phyloP scores from a whole-genome alignment of 1,140 invertebrate species.

The Anadara kagoshimensis region DNA sequence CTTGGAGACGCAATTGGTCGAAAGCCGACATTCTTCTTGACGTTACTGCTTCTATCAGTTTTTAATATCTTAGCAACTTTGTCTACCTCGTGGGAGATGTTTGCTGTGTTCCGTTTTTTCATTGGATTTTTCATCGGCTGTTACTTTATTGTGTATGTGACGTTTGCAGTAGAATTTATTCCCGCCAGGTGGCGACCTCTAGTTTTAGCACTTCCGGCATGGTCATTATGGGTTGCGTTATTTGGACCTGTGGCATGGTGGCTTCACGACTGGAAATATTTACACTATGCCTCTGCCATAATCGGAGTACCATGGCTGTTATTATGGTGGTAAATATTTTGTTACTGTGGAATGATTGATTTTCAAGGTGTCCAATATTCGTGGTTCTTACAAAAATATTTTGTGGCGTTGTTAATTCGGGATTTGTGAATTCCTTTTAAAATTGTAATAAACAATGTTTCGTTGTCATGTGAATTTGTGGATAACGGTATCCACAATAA shows the following conservation, averaged over 20 bases:
- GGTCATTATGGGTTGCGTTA: neutral
- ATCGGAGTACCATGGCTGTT: conserved; percentile 38
- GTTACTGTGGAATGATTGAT: no score
- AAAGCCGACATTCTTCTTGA: conserved; percentile 43
- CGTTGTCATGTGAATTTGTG: no score
- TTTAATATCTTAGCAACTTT: conserved; percentile 39
- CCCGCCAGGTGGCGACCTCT: conserved; percentile 18
- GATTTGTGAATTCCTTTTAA: no score
- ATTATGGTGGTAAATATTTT: conserved; percentile 35
- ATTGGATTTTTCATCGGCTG: conserved; percentile 40
- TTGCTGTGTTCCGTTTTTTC: conserved; percentile 48
- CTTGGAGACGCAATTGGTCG: conserved; percentile 53
- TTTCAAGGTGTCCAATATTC: no score
- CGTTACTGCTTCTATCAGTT: conserved; percentile 30
- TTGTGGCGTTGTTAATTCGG: no score
- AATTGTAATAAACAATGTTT: no score
- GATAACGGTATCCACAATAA: no score
- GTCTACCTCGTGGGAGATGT: conserved; percentile 50
- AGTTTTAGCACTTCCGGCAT: conserved; percentile 16
- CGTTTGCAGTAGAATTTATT: conserved; percentile 21
- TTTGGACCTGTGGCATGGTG: conserved; percentile 17
- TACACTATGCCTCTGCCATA: conserved; percentile 26
- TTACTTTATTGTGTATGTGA: conserved; percentile 30
- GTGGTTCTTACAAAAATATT: no score
- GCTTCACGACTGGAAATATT: conserved; percentile 34